Evolutionary conservation across 2,888 invertebrate genomes (phyloP), one percentile per base, ranked within the genome.

Genomic region (Anthrax anthrax): DNA sequence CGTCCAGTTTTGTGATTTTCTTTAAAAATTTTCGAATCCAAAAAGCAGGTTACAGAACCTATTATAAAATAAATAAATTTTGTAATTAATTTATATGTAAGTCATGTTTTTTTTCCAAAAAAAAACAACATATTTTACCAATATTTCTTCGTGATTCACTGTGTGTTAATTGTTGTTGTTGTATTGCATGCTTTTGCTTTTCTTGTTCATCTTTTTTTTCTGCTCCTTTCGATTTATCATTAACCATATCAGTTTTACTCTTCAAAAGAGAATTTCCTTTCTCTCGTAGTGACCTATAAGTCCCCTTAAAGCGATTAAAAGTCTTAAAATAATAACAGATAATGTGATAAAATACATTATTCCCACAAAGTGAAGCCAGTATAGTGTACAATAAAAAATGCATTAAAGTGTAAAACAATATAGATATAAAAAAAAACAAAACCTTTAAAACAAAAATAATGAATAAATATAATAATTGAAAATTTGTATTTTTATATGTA

Each of bases 21-120:
- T 44, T 61, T 62, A 43, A 67, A 67, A 14, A 64, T 52, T 54
- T 69, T 69, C 36, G 66, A 60, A 50, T 67, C 66, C 46, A 67
- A 57, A 49, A 65, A 69, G 48, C 65, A 68, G n/a, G 69, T 67
- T 4, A 67, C 67, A n/a, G 69, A 63, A 17, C 67, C 67, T 66
- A 29, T 18, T 50, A 48, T 27, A 8, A 2, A 27, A 27, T 27
- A 27, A 27, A 23, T 23, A 23, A 23, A 23, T 23, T n/a, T n/a
- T n/a, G n/a, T n/a, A n/a, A n/a, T n/a, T n/a, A n/a, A n/a, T n/a
- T n/a, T n/a, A n/a, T n/a, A n/a, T n/a, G n/a, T n/a, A n/a, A n/a
- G n/a, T n/a, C n/a, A n/a, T n/a, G n/a, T n/a, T n/a, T n/a, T n/a
- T n/a, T n/a, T n/a, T n/a, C n/a, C n/a, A n/a, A n/a, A n/a, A n/a